Percentiles rank a stretch among this genome's conserved stretches.
Conservation (phyloP, 2,888 invertebrate species). For the Xylota sylvarum region DNA sequence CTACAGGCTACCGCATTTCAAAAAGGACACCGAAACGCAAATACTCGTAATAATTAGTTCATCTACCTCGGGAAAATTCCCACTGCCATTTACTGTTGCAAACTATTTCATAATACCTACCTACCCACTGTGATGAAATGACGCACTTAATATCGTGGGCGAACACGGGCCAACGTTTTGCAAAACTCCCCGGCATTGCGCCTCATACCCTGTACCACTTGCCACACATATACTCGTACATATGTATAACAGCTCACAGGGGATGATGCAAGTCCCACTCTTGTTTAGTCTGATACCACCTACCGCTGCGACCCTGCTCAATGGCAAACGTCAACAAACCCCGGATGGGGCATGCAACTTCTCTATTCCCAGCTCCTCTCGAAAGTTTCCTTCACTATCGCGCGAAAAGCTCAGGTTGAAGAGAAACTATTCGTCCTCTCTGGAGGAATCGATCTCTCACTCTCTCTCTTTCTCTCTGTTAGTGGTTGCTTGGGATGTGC, state of each 20-base stretch:
- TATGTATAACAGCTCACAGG: not conserved
- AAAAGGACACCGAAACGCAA: slow-evolving; percentile 5
- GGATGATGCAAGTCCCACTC: slow-evolving; percentile 36
- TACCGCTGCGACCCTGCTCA: slow-evolving; percentile 63
- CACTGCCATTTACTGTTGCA: not conserved
- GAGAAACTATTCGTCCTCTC: slow-evolving; percentile 36
- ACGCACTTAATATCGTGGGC: slow-evolving; percentile 49
- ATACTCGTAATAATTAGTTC: slow-evolving; percentile 40
- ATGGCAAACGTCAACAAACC: slow-evolving; percentile 77
- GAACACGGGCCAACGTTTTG: slow-evolving; percentile 26
- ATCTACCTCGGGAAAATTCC: slow-evolving; percentile 53
- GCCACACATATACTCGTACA: not conserved
- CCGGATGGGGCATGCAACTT: slow-evolving; percentile 40
- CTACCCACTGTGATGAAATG: slow-evolving; percentile 11
- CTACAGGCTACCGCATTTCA: not conserved
- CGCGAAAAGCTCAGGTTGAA: slow-evolving; percentile 54
- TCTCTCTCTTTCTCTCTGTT: slow-evolving; percentile 4
- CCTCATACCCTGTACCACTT: slow-evolving; percentile 33
- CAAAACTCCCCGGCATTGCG: slow-evolving; percentile 52
- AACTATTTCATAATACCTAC: slow-evolving; percentile 49
- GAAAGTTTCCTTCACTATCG: not conserved
- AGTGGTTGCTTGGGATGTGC: slow-evolving; percentile 42
- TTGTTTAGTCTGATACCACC: slow-evolving; percentile 39
- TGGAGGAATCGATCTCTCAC: not conserved
- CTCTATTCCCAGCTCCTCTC: slow-evolving; percentile 18